These are phyloP conservation scores for Panulirus ornatus DNA, from an alignment of 1,140 invertebrate genomes.

Conservation along the genomic window DNA sequence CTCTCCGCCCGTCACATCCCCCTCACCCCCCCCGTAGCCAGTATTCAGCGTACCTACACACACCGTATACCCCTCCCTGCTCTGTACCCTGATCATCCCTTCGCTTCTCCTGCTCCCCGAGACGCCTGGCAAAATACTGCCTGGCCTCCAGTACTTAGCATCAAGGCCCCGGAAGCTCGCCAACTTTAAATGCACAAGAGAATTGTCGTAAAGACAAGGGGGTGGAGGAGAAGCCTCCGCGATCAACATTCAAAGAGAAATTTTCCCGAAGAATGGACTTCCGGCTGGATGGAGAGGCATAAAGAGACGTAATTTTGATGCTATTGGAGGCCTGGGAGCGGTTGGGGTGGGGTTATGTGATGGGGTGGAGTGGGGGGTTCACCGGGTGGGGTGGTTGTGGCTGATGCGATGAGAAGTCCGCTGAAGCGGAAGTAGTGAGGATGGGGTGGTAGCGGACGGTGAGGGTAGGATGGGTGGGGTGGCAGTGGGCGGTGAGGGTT, in stretches of 20 bases:
- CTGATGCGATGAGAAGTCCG: neutral
- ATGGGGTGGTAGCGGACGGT: neutral
- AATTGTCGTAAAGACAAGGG: neutral
- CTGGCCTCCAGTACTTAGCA: slow-evolving; percentile 2
- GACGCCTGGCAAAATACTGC: too few relatives aligned
- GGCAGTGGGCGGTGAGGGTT: neutral
- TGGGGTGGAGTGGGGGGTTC: neutral
- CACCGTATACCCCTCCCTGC: too few relatives aligned
- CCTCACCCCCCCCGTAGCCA: too few relatives aligned
- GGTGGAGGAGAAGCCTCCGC: neutral
- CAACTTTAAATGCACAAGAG: slow-evolving; percentile 21
- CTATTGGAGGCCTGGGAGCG: slow-evolving; percentile 1
- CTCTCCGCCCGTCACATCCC: too few relatives aligned
- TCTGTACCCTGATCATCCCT: too few relatives aligned
- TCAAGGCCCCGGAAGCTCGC: neutral
- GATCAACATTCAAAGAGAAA: slow-evolving; percentile 28
- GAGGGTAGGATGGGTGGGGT: neutral
- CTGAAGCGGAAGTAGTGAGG: too few relatives aligned
- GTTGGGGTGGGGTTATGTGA: neutral
- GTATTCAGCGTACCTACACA: too few relatives aligned
- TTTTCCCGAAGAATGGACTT: slow-evolving; percentile 5
- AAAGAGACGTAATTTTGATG: slow-evolving; percentile 33
- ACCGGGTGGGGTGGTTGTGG: neutral
- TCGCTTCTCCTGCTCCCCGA: too few relatives aligned
- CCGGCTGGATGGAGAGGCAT: slow-evolving; percentile 2